Conservation (phyloP, 2,888 invertebrate genomes). For the Periphyllus acericola region DNA sequence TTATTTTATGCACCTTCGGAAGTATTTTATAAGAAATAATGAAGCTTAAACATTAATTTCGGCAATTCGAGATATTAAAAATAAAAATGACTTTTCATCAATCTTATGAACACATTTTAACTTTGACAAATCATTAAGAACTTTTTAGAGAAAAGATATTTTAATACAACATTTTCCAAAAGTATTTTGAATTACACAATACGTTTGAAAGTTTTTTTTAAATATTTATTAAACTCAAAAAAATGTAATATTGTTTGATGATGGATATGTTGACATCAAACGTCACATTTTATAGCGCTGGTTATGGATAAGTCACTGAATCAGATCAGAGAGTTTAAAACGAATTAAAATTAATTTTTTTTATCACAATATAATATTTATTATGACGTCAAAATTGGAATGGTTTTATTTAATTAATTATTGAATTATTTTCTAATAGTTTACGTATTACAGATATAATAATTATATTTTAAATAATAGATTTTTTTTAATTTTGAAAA, state of each 20-base stretch:
- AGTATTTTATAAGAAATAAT: too few relatives aligned
- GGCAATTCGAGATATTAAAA: too few relatives aligned
- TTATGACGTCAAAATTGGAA: not conserved
- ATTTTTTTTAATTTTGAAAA: too few relatives aligned
- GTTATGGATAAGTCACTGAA: not conserved
- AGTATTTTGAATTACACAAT: not conserved
- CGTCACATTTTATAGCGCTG: not conserved
- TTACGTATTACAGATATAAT: too few relatives aligned
- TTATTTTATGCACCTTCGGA: too few relatives aligned
- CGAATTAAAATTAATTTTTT: not conserved
- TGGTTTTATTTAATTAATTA: not conserved
- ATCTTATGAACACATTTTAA: not conserved
- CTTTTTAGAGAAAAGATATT: not conserved
- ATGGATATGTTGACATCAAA: conserved; percentile 7
- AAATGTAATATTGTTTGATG: not conserved
- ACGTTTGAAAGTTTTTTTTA: not conserved
- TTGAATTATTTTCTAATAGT: too few relatives aligned
- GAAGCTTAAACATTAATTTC: too few relatives aligned
- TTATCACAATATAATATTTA: not conserved
- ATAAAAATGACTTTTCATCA: not conserved
- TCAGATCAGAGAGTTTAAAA: not conserved
- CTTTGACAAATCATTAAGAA: not conserved
- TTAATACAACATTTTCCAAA: not conserved
- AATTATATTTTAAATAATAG: too few relatives aligned
- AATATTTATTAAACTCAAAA: not conserved